Base-by-base conservation (phyloP, 2,797 vertebrate genomes). In the Sebastes dallii region DNA sequence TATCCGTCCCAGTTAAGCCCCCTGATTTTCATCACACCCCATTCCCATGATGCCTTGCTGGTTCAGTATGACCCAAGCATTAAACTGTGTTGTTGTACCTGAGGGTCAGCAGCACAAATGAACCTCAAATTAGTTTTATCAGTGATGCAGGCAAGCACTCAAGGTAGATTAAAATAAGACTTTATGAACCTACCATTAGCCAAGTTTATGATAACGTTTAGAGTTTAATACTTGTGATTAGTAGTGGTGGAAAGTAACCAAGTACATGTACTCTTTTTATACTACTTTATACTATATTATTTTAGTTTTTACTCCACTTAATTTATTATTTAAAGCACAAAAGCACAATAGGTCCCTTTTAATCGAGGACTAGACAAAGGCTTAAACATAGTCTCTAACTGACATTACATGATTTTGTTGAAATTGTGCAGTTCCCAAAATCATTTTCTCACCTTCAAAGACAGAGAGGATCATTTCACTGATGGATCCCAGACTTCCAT, bases 1-100 rank as follows among this genome's bases (percentile, higher is more conserved):
- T 22, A 74, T 85, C 71, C 69, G 72, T 75, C 74, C 88, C 72
- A 77, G 78, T 92, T 93, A 90, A 90, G 80, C 86, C 87, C 81
- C 75, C 68, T 64, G 70, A 72, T 82, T 86, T 75, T 75, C 61
- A 83, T 42, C 65, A 22, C 65, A 14, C 14, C 36, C 52, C 67
- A 29, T 72, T 83, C 60, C 60, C 62, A 76, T 52, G 3, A 14
- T 55, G 62, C 72, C 39, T 58, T 36, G 27, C 68, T 69, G 78
- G 66, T 79, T 68, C 54, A 39, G 61, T 39, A n/a, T 66, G 13
- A 46, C 54, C 16, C 29, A n/a, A 75, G 55, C 25, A 27, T 77
- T 74, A 18, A 73, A 27, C 22, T 42, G 24, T 62, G 46, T 50
- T 67, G 24, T 66, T 24, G 32, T 8, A 62, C 52, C 58, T 36